Percentiles rank a stretch among this genome's conserved stretches.
These are phyloP conservation scores for Oryzias woworae DNA, from an alignment of 2,113 vertebrate species.

Conservation along the genomic window DNA sequence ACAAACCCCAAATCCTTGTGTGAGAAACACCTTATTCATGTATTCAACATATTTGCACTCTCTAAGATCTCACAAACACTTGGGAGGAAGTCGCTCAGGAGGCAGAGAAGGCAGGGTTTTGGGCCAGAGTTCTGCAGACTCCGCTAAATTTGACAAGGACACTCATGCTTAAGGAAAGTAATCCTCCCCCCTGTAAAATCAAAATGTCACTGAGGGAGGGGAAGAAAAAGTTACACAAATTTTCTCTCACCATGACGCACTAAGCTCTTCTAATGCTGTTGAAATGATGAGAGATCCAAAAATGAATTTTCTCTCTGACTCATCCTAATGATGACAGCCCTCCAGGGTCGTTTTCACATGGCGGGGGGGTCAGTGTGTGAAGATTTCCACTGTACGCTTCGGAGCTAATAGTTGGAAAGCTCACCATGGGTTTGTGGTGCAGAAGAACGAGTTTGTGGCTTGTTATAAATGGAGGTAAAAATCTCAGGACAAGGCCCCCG, in stretches of 20 bases:
- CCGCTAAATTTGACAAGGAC: conserved; percentile 36
- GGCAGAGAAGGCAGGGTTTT: conserved; percentile 28
- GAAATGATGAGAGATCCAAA: conserved; percentile 32
- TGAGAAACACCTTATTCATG: conserved; percentile 5
- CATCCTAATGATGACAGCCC: conserved; percentile 31
- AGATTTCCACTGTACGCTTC: conserved; percentile 19
- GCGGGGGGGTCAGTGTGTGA: conserved; percentile 15
- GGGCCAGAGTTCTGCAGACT: conserved; percentile 23
- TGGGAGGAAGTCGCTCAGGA: conserved; percentile 9
- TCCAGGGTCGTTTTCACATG: conserved; percentile 16
- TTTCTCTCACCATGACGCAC: conserved; percentile 8
- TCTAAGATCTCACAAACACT: conserved; percentile 22
- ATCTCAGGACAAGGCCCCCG: neutral
- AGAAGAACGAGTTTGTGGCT: neutral
- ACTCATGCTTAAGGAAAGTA: conserved; percentile 36
- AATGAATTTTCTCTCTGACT: conserved; percentile 35
- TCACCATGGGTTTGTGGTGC: neutral
- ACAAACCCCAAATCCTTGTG: neutral
- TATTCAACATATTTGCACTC: conserved; percentile 17
- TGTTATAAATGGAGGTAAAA: neutral
- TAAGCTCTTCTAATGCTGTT: conserved; percentile 18
- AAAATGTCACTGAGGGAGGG: conserved; percentile 3
- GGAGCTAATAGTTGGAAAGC: conserved; percentile 25
- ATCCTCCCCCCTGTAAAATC: conserved; percentile 35
- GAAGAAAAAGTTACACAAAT: conserved; percentile 11